Evolutionary conservation across 2,113 vertebrate species (phyloP), one percentile per base, ranked within the genome.

Genomic region (Trogon surrucura): DNA sequence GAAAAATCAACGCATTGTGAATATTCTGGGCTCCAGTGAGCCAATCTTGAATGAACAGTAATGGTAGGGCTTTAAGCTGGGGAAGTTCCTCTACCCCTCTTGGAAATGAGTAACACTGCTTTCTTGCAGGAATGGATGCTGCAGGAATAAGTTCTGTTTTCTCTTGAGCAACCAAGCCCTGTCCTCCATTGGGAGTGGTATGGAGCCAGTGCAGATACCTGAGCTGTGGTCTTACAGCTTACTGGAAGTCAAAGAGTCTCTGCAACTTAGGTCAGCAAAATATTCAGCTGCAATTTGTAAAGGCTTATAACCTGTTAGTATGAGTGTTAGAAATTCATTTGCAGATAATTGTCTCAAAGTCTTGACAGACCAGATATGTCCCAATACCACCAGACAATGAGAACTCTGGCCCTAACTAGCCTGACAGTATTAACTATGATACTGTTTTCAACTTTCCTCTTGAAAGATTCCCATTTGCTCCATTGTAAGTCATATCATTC

Each of bases 1-100:
- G 75, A 80, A n/a, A 50, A 11, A 11, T 0, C 0, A 1, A 23
- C 56, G 18, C 16, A 79, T 56, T 38, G 1, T 60, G 53, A 34
- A 12, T 32, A 6, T 89, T 14, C 44, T 72, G 53, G 0, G 0
- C n/a, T 80, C 16, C 29, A 50, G 23, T 61, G 11, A 71, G 18
- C 34, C 22, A 61, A 53, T 10, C 30, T 30, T 79, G 84, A 82
- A 77, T 53, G 13, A 85, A 65, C 47, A 88, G 29, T 38, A 85
- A 9, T 60, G 23, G 16, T 12, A 67, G 54, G 27, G 25, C 30
- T 80, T 88, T 83, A 61, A 62, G 16, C 23, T 77, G 11, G 17
- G 13, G 10, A 65, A 41, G 32, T 67, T 64, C 26, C 12, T 14
- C 21, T 36, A 5, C 9, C 20, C 12, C 3, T 80, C 41, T 32